Evolutionary conservation across 2,113 vertebrate genomes (phyloP), one percentile per base, ranked within the genome.

Genomic region (Emydura subglobosa): DNA sequence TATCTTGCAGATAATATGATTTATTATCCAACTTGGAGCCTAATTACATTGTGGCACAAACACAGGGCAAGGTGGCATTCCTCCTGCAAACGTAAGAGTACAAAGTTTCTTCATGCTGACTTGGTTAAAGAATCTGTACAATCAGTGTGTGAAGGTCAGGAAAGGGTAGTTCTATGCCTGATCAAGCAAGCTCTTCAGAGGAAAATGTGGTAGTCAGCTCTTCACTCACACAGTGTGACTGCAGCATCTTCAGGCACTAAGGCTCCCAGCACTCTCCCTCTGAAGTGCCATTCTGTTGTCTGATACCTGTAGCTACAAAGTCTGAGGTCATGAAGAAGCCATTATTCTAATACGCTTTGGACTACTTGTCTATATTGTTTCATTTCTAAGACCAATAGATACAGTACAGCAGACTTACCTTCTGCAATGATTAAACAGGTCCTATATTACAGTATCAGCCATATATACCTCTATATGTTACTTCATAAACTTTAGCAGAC

Each of bases 61-160:
- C 59, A 89, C 84, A 92, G 83, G 2, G 1, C 83, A 61, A 90
- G 61, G 79, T 57, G 50, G 68, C 88, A 86, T 4, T 13, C 1
- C 76, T 82, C 74, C 83, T 93, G 93, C 84, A 85, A 97, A 65
- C n/a, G 82, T 81, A 94, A 82, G 79, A 95, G 53, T 59, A 74
- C 21, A 47, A 8, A 39, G 22, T 39, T 81, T 96, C 83, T 92
- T 97, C 96, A 95, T 92, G 96, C 94, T 89, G 80, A 87, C n/a
- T 79, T 97, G 79, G 61, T 53, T 93, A 84, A 90, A 83, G 22
- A 95, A 97, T 95, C 96, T 96, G 81, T 39, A 79, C 90, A 89
- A 97, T 96, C 96, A 95, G 47, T 94, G 85, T 87, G 92, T 93
- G 96, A 97, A 98, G 94, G 97, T 95, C 95, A 95, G 55, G 17